Percentiles rank a stretch among this genome's conserved stretches.
Conservation (phyloP, 2,888 invertebrate species). For the Drosophila falleni region DNA sequence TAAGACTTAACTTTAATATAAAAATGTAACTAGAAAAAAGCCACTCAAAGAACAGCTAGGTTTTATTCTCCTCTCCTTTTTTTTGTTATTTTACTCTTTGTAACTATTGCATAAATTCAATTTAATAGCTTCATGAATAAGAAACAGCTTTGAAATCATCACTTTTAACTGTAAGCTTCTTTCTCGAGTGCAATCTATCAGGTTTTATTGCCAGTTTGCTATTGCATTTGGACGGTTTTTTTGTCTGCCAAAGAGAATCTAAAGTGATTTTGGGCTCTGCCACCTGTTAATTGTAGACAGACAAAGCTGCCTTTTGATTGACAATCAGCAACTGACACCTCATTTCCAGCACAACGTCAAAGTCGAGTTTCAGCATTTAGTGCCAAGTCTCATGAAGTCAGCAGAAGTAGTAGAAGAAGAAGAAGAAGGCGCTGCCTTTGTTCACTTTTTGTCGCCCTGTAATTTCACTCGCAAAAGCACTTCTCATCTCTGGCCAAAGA, state of each 20-base stretch:
- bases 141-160: slow-evolving; percentile 9
- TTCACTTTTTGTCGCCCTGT: slow-evolving; percentile 36
- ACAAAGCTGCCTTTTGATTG: slow-evolving; percentile 42
- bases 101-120: slow-evolving; percentile 12
- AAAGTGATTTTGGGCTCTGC: slow-evolving; percentile 9
- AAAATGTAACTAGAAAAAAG: not conserved
- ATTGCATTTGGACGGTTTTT: slow-evolving; percentile 10
- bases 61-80: not conserved
- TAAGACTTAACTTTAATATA: not conserved
- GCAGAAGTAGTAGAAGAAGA: not conserved
- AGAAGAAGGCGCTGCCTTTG: slow-evolving; percentile 44
- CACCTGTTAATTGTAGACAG: slow-evolving; percentile 25
- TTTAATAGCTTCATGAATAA: slow-evolving; percentile 22
- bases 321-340: slow-evolving; percentile 47
- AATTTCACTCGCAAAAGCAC: slow-evolving; percentile 41
- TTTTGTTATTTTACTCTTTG: too few species aligned
- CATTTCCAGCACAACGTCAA: slow-evolving; percentile 34
- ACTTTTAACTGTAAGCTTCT: slow-evolving; percentile 4
- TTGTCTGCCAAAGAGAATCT: not conserved
- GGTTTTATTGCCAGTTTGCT: slow-evolving; percentile 3
- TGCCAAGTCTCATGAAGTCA: slow-evolving; percentile 6
- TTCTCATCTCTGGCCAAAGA: slow-evolving; percentile 37
- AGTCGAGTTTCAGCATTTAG: slow-evolving; percentile 16
- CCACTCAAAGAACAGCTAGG: not conserved
- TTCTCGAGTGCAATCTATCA: not conserved